These are phyloP conservation scores for Eumerus sabulonum DNA, from an alignment of 2,888 invertebrate species.

Conservation along the genomic window DNA sequence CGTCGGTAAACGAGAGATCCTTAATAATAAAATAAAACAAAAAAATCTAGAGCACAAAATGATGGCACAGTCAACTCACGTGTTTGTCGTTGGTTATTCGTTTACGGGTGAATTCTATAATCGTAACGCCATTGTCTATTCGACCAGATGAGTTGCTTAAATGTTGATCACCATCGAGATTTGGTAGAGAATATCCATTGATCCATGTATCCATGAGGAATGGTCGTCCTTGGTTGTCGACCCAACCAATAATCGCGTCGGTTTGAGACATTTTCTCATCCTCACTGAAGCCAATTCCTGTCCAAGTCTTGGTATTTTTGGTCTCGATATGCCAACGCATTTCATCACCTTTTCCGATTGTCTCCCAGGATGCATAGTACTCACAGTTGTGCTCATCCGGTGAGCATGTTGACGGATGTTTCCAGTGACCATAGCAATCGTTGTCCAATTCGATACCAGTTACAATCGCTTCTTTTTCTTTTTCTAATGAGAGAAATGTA, in stretches of 20 bases:
- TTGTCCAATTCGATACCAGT: conserved; percentile 77
- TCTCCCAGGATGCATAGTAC: conserved; percentile 90
- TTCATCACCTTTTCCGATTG: conserved; percentile 85
- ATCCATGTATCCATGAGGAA: conserved; percentile 95
- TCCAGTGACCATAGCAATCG: conserved; percentile 89
- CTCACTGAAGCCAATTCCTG: conserved; percentile 93
- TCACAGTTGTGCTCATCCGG: conserved; percentile 85
- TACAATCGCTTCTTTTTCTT: conserved; percentile 78
- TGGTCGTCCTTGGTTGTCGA: conserved; percentile 88
- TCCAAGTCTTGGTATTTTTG: conserved; percentile 89
- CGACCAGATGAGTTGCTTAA: conserved; percentile 85
- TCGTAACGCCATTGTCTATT: conserved; percentile 87
- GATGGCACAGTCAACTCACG: conserved; percentile 65
- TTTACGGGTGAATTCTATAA: conserved; percentile 88
- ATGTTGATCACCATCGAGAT: conserved; percentile 87
- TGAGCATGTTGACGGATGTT: conserved; percentile 85
- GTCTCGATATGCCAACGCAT: conserved; percentile 90
- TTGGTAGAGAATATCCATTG: conserved; percentile 87
- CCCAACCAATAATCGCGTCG: conserved; percentile 93
- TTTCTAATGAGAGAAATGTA: conserved; percentile 77
- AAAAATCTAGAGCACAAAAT: not conserved
- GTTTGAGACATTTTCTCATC: conserved; percentile 93
- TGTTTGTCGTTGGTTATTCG: conserved; percentile 85
- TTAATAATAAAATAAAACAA: conserved; percentile 71
- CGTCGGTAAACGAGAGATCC: conserved; percentile 91